Conservation (phyloP, 2,113 vertebrate species). For the Pygoscelis antarcticus region DNA sequence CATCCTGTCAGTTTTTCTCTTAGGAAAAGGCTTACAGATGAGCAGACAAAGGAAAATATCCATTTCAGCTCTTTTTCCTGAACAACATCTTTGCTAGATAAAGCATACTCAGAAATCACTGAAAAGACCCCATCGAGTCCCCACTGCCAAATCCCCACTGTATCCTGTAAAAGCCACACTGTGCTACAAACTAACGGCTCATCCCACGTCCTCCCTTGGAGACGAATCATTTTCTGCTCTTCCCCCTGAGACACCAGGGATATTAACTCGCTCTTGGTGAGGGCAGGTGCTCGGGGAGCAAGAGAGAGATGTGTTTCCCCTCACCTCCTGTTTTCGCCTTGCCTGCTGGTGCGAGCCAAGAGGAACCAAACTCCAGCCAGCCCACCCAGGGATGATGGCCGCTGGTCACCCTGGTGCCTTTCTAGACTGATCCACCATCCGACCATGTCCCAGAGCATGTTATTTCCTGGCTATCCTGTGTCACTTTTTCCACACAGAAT, state of each 20-base stretch:
- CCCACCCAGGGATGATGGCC: not conserved
- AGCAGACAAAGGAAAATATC: not conserved
- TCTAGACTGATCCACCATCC: not conserved
- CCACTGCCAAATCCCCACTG: not conserved
- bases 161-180: not conserved
- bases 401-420: not conserved
- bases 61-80: not conserved
- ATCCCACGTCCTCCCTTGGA: not conserved
- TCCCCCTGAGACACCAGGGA: not conserved
- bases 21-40: not conserved
- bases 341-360: not conserved
- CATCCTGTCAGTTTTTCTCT: not conserved
- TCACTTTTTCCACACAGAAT: not conserved
- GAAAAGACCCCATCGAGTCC: not conserved
- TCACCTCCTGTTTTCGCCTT: not conserved
- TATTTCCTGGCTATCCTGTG: not conserved
- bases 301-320: not conserved
- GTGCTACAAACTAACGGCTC: not conserved
- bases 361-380: not conserved
- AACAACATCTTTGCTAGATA: not conserved
- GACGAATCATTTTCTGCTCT: not conserved
- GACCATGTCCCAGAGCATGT: fast-evolving
- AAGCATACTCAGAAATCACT: not conserved
- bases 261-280: not conserved
- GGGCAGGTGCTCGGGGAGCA: not conserved